Evolutionary conservation across 2,888 invertebrate genomes (phyloP).

Genomic region (Microchrysa polita): DNA sequence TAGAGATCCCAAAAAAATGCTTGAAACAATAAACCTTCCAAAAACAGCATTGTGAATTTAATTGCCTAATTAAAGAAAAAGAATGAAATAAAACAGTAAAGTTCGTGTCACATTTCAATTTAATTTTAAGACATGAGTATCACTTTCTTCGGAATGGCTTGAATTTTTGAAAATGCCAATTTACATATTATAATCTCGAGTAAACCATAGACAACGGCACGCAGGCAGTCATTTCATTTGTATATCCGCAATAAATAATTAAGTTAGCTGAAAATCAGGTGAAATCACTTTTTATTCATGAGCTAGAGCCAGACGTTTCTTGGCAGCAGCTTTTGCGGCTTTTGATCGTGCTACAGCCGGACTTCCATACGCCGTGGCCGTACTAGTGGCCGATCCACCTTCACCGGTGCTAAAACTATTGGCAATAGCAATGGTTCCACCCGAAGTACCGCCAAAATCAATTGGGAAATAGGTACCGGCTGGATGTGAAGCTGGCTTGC

Average conservation of each 20-base stretch:
- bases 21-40: no score
- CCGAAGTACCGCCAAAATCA: constrained; percentile 61
- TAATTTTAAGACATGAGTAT: constrained; percentile 25
- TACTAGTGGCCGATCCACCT: constrained; percentile 63
- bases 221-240: neutral
- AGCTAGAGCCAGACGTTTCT: constrained; percentile 14
- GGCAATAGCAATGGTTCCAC: constrained; percentile 63
- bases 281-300: constrained; percentile 28
- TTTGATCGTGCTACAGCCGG: constrained; percentile 56
- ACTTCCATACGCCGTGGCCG: constrained; percentile 64
- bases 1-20: no score
- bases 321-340: constrained; percentile 6
- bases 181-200: neutral
- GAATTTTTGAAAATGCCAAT: constrained; percentile 2
- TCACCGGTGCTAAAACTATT: constrained; percentile 65
- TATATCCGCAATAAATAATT: constrained; percentile 41
- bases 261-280: constrained; percentile 37
- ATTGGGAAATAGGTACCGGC: constrained; percentile 64
- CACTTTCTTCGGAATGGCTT: constrained; percentile 13
- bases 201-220: neutral
- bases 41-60: no score
- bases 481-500: constrained; percentile 53
- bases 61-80: no score
- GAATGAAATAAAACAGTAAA: neutral
- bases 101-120: neutral